A percentile compares a stretch with the other conserved stretches of the same genome.
Evolutionary conservation across 2,797 vertebrate species (phyloP).

Genomic region (Eleutherodactylus coqui): DNA sequence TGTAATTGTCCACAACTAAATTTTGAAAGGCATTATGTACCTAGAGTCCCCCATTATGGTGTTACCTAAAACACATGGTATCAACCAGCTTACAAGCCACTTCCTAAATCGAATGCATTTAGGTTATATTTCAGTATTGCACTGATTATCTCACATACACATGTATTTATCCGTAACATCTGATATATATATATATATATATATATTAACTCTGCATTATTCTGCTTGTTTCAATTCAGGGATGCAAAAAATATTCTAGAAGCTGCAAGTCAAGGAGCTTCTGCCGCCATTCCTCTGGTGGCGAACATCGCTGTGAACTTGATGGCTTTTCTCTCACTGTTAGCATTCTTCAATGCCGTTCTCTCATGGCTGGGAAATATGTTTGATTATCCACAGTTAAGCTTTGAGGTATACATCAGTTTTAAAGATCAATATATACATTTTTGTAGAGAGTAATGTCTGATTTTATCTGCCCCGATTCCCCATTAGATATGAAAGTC

Average conservation of each 20-base stretch:
- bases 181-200: too few species aligned
- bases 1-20: too few species aligned
- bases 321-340: conserved; percentile 83
- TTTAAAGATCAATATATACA: neutral
- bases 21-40: too few species aligned
- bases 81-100: too few species aligned
- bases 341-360: conserved; percentile 79
- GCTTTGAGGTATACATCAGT: conserved; percentile 79
- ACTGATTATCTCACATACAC: neutral
- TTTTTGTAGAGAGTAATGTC: too few species aligned
- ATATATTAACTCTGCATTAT: conserved; percentile 4
- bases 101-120: too few species aligned
- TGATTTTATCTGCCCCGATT: too few species aligned
- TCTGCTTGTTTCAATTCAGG: conserved; percentile 69
- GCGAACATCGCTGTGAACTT: conserved; percentile 80
- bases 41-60: too few species aligned
- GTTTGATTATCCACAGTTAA: conserved; percentile 84
- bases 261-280: conserved; percentile 82
- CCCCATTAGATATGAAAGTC: too few species aligned
- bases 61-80: too few species aligned
- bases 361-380: conserved; percentile 88
- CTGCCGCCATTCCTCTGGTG: conserved; percentile 77
- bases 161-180: neutral
- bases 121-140: neutral
- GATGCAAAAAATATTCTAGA: conserved; percentile 82